Conservation (phyloP, 23 tunicate genomes). For the Styela clava region DNA sequence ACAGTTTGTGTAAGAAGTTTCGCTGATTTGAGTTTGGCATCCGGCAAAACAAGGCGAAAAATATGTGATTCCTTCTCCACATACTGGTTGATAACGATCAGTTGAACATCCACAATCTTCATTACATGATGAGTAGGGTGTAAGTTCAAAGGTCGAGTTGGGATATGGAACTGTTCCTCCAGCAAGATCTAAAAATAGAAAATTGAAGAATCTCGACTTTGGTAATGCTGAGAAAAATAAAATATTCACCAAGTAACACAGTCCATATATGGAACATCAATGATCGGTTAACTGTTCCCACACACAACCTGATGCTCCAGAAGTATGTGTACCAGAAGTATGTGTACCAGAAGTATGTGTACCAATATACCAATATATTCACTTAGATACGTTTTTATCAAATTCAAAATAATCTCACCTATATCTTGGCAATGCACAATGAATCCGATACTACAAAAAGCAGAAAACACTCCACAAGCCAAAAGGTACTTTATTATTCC, state of each 20-base stretch:
- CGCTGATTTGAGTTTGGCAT: conserved; percentile 32
- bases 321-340: no score
- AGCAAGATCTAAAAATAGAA: conserved; percentile 40
- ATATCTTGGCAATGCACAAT: conserved; percentile 24
- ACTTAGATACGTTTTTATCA: no score
- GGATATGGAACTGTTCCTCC: conserved; percentile 55
- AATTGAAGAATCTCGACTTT: no score
- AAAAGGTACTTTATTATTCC: conserved; percentile 7
- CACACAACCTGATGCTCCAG: no score
- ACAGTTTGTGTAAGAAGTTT: conserved; percentile 47
- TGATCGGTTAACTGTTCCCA: no score
- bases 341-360: no score
- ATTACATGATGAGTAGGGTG: conserved; percentile 40
- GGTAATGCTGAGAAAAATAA: no score
- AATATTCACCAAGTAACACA: no score
- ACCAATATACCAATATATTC: no score
- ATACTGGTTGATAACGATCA: conserved; percentile 48
- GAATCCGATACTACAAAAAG: conserved; percentile 18
- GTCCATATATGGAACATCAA: no score
- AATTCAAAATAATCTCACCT: conserved; percentile 4
- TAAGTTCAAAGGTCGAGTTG: neutral
- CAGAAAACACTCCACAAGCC: neutral
- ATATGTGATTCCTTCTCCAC: conserved; percentile 52
- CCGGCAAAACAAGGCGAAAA: conserved; percentile 73
- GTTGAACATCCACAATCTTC: conserved; percentile 30